Conservation (phyloP, 2,113 vertebrate species). For the Chlamydotis undulata region DNA sequence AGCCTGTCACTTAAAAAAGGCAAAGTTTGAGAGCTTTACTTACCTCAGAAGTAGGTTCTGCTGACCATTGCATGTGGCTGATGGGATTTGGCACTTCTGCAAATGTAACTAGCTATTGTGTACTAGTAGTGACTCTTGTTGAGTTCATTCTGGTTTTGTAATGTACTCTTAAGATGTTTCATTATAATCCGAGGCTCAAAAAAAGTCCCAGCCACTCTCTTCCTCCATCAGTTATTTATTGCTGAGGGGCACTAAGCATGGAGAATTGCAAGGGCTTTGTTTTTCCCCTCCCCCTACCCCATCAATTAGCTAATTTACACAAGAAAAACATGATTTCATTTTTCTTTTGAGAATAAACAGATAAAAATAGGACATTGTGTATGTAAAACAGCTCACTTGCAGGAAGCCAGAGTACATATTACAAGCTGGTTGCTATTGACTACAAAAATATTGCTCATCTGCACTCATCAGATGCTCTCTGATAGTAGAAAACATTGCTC, state of each 20-base stretch:
- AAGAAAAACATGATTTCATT: background rate
- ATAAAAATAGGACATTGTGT: background rate
- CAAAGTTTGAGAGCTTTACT: background rate
- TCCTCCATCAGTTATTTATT: background rate
- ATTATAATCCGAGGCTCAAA: background rate
- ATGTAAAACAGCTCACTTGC: background rate
- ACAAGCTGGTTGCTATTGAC: conserved; percentile 44
- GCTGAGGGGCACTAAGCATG: background rate
- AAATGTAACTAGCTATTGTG: background rate
- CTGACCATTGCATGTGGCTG: background rate
- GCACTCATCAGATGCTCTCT: background rate
- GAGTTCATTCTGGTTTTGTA: background rate
- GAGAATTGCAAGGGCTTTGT: background rate
- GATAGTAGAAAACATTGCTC: background rate
- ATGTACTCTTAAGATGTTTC: background rate
- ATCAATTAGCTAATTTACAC: background rate
- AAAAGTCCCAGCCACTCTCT: background rate
- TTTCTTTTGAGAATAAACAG: conserved; percentile 5
- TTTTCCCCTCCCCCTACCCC: background rate
- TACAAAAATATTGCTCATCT: conserved; percentile 48
- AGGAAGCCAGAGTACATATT: background rate
- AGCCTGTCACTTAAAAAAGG: background rate
- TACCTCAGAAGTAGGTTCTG: background rate
- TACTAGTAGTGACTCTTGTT: background rate
- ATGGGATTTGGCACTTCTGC: background rate